A percentile compares a stretch with the other conserved stretches of the same genome.
Conservation (phyloP, 2,888 invertebrate genomes). For the Aporophyla lueneburgensis region DNA sequence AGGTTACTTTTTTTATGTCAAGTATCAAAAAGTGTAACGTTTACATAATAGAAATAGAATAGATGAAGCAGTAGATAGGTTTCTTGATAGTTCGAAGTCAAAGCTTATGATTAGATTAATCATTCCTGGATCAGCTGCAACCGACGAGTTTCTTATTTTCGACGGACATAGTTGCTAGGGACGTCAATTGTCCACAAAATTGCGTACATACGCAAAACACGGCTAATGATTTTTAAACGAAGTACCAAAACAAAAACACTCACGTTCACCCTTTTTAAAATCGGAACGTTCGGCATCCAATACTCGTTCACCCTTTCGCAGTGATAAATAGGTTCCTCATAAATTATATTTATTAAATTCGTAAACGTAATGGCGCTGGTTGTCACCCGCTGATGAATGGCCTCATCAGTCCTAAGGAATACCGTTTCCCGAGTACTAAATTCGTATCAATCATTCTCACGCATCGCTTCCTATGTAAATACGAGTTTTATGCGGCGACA, state of each 20-base stretch:
- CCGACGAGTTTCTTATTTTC: neutral
- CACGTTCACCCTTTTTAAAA: slow-evolving; percentile 54
- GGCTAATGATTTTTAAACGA: slow-evolving; percentile 46
- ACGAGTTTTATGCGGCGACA: slow-evolving; percentile 76
- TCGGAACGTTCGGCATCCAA: slow-evolving; percentile 53
- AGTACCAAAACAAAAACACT: slow-evolving; percentile 18
- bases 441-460: slow-evolving; percentile 87
- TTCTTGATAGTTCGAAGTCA: neutral
- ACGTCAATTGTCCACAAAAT: slow-evolving; percentile 29
- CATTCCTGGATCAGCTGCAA: neutral
- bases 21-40: slow-evolving; percentile 4
- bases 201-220: slow-evolving; percentile 29
- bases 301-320: slow-evolving; percentile 57
- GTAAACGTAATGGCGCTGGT: slow-evolving; percentile 73
- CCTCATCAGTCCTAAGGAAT: slow-evolving; percentile 78
- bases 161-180: neutral
- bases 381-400: slow-evolving; percentile 85
- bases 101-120: neutral
- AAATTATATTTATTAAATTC: slow-evolving; percentile 80
- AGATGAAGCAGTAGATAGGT: neutral
- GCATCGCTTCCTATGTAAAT: slow-evolving; percentile 83
- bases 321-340: slow-evolving; percentile 66
- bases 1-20: neutral
- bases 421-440: slow-evolving; percentile 71
- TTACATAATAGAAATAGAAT: neutral